Base-by-base conservation (phyloP, 1,140 invertebrate genomes). In the Cylas formicarius region DNA sequence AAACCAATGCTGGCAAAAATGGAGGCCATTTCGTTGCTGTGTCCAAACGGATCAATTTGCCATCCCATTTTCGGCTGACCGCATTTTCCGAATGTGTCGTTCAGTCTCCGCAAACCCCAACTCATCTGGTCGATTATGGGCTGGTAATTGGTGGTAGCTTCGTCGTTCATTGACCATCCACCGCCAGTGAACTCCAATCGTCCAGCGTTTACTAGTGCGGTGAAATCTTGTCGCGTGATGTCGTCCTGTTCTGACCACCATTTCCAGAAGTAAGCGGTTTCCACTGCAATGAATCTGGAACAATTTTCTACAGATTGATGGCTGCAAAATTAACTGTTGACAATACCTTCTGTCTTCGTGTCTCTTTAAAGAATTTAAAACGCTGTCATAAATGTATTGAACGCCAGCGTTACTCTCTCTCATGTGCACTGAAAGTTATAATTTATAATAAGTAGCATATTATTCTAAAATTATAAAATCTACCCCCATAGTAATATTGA, bases 21-120 rank as follows among this genome's bases (percentile, higher is more conserved):
- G 0, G 86, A 88, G 0, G 90, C 89, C 67, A 85, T 78, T 70
- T 94, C 90, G 17, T 85, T 65, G 0, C 89, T 90, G 61, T 96
- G 91, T 0, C 90, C 90, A 58, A 94, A 95, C 0, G 90, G 89
- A 70, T 94, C 90, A 31, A 95, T 93, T 65, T 95, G 91, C 90
- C 91, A 95, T 2, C 84, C 89, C 7, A 90, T 75, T 18, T 73
- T 74, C 0, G 90, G 90, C 9, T 78, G 67, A 0, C 75, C 89
- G 62, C 90, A 94, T 9, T 76, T 67, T 0, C 90, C 90, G 61
- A 95, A 91, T 0, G 80, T 84, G 10, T 90, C 79, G 46, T 87
- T 80, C 1, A 95, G 62, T 34, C 81, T 76, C 47, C 74, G 73
- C 20, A 86, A 69, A 8, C 83, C 84, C 75, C 78, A 82, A 6